Conservation (phyloP, 1,140 invertebrate species). For the Steinernema feltiae region DNA sequence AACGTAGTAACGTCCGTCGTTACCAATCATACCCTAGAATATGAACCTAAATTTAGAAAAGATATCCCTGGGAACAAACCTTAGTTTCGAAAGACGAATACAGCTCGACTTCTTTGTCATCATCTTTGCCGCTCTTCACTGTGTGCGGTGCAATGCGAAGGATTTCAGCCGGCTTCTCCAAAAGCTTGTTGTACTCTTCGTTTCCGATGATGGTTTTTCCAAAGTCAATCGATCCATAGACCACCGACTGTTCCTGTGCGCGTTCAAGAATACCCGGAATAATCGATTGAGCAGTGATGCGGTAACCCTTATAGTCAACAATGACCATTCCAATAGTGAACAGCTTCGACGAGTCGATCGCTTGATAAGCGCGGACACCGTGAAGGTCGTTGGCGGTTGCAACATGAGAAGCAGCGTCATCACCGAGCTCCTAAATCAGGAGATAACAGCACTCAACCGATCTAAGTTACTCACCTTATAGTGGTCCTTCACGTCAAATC, state of each 20-base stretch:
- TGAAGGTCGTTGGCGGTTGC: slow-evolving; percentile 88
- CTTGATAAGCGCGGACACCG: slow-evolving; percentile 88
- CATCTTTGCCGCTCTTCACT: slow-evolving; percentile 78
- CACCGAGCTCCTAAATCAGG: slow-evolving; percentile 72
- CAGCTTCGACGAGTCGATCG: slow-evolving; percentile 84
- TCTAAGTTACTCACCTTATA: slow-evolving; percentile 91
- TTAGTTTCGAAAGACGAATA: slow-evolving; percentile 98
- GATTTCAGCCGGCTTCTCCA: slow-evolving; percentile 85
- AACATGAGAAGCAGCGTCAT: slow-evolving; percentile 91
- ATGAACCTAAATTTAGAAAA: background rate
- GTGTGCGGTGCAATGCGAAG: slow-evolving; percentile 91
- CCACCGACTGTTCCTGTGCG: slow-evolving; percentile 97
- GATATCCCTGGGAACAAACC: slow-evolving; percentile 51
- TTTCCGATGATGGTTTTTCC: slow-evolving; percentile 62
- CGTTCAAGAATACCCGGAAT: slow-evolving; percentile 96
- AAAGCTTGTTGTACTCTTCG: slow-evolving; percentile 82
- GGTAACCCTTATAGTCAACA: slow-evolving; percentile 91
- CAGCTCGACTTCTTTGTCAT: slow-evolving; percentile 73
- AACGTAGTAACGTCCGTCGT: slow-evolving; percentile 94
- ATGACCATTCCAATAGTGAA: slow-evolving; percentile 96
- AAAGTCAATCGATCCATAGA: slow-evolving; percentile 98
- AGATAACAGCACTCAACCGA: slow-evolving; percentile 15
- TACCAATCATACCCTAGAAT: slow-evolving; percentile 83
- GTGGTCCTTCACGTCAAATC: slow-evolving; percentile 96
- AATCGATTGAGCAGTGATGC: slow-evolving; percentile 97